Percentiles rank a stretch among this genome's conserved stretches.
phyloP scores from a whole-genome alignment of 2,797 vertebrate species.

The Dipus sagitta region DNA sequence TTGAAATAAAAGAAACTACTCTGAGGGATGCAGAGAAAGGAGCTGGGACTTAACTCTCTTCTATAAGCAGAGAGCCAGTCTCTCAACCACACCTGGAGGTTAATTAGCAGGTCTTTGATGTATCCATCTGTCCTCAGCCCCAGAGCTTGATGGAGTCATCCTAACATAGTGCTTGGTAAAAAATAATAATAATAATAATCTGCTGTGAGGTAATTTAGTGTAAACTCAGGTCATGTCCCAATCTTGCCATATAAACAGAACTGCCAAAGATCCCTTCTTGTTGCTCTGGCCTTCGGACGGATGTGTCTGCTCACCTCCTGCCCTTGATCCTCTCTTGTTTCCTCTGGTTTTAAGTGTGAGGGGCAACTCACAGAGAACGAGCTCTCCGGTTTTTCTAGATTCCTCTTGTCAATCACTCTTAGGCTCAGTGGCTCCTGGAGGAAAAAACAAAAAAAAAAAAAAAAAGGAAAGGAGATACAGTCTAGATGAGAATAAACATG shows the following conservation, averaged over 20 bases:
- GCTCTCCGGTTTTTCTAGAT: slow-evolving; percentile 63
- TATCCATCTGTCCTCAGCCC: slow-evolving; percentile 60
- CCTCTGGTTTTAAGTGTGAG: slow-evolving; percentile 25
- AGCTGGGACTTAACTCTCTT: slow-evolving; percentile 22
- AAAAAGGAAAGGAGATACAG: slow-evolving; percentile 34
- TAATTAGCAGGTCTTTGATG: slow-evolving; percentile 68
- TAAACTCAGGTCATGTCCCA: slow-evolving; percentile 69
- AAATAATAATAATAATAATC: slow-evolving; percentile 69
- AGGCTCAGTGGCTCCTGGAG: slow-evolving; percentile 78
- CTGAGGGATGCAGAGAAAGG: slow-evolving; percentile 13
- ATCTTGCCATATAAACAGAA: slow-evolving; percentile 62
- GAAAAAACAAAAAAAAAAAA: slow-evolving; percentile 39
- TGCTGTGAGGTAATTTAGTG: slow-evolving; percentile 56
- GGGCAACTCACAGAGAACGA: neutral
- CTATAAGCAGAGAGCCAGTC: slow-evolving; percentile 49
- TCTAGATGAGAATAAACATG: slow-evolving; percentile 57
- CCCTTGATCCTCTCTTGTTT: slow-evolving; percentile 60
- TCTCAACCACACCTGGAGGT: slow-evolving; percentile 63
- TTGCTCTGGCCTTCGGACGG: slow-evolving; percentile 62
- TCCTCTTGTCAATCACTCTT: slow-evolving; percentile 69
- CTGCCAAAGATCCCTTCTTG: slow-evolving; percentile 75
- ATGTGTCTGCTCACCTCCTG: slow-evolving; percentile 71
- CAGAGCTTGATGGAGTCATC: slow-evolving; percentile 56
- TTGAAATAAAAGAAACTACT: slow-evolving; percentile 13
- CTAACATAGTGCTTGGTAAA: slow-evolving; percentile 30